Percentiles rank a stretch among this genome's conserved stretches.
Conservation (phyloP, 2,888 invertebrate species). For the Brassicogethes aeneus region DNA sequence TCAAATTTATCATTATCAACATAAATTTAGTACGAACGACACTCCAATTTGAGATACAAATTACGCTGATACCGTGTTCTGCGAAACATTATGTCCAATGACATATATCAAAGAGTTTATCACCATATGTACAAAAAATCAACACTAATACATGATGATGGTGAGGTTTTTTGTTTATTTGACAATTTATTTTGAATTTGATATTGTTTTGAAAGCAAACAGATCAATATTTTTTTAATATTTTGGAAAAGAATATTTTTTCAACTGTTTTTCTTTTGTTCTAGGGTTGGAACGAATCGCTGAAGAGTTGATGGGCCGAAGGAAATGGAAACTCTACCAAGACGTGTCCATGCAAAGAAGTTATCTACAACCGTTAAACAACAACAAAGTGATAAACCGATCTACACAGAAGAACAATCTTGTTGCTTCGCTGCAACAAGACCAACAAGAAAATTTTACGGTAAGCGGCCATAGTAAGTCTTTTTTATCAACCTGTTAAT, state of each 20-base stretch:
- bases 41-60: slow-evolving; percentile 8
- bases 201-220: too few species aligned
- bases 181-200: too few species aligned
- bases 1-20: slow-evolving; percentile 1
- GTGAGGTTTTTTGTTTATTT: too few species aligned
- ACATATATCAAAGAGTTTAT: too few species aligned
- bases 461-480: background rate
- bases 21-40: background rate
- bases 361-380: slow-evolving; percentile 41
- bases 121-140: too few species aligned
- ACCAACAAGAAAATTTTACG: background rate
- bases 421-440: background rate
- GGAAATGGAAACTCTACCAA: slow-evolving; percentile 93
- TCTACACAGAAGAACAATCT: background rate
- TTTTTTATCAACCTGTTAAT: too few species aligned
- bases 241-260: too few species aligned
- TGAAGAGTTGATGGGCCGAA: slow-evolving; percentile 94
- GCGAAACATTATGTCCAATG: slow-evolving; percentile 10
- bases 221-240: too few species aligned
- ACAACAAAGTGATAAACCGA: slow-evolving; percentile 24
- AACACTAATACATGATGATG: too few species aligned
- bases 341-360: slow-evolving; percentile 48
- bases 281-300: slow-evolving; percentile 92
- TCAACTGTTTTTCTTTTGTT: too few species aligned
- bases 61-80: slow-evolving; percentile 13